phyloP scores from a whole-genome alignment of 2,888 invertebrate genomes.

The Ganaspis brasiliensis region DNA sequence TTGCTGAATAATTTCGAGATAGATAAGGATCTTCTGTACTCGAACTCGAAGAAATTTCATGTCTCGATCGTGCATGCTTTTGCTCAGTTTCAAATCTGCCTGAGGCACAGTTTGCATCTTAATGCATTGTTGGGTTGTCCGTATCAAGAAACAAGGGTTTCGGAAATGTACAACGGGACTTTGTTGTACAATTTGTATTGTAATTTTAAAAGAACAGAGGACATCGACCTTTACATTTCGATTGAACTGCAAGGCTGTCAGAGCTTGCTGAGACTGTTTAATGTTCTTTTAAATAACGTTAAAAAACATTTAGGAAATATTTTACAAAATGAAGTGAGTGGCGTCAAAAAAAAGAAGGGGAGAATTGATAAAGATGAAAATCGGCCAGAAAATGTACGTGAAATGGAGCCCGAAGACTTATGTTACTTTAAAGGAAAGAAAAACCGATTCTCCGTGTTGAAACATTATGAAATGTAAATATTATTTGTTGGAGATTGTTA shows the following conservation, averaged over 20 bases:
- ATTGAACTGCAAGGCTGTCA: slow-evolving; percentile 71
- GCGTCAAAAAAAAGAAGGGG: slow-evolving; percentile 66
- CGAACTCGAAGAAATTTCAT: slow-evolving; percentile 83
- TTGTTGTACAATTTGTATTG: slow-evolving; percentile 88
- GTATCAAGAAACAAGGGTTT: slow-evolving; percentile 83
- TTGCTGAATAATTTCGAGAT: slow-evolving; percentile 84
- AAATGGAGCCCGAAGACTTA: slow-evolving; percentile 59
- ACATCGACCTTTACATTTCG: slow-evolving; percentile 82
- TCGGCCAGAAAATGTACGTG: slow-evolving; percentile 53
- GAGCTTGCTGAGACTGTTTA: slow-evolving; percentile 72
- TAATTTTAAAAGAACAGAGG: slow-evolving; percentile 83
- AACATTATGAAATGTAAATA: neutral
- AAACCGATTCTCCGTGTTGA: slow-evolving; percentile 61
- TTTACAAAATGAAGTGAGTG: slow-evolving; percentile 50
- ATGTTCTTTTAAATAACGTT: slow-evolving; percentile 65
- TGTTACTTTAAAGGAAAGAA: slow-evolving; percentile 60
- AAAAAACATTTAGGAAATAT: slow-evolving; percentile 55
- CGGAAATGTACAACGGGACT: slow-evolving; percentile 88
- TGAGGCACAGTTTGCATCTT: slow-evolving; percentile 83
- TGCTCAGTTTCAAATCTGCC: slow-evolving; percentile 86
- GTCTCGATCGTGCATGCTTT: slow-evolving; percentile 84
- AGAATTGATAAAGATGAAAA: slow-evolving; percentile 40
- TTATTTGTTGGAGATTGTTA: too few species aligned
- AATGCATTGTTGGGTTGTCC: slow-evolving; percentile 86
- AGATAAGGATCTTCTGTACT: slow-evolving; percentile 81